Evolutionary conservation across 2,888 invertebrate genomes (phyloP).

Genomic region (Ischnus inquisitorius): DNA sequence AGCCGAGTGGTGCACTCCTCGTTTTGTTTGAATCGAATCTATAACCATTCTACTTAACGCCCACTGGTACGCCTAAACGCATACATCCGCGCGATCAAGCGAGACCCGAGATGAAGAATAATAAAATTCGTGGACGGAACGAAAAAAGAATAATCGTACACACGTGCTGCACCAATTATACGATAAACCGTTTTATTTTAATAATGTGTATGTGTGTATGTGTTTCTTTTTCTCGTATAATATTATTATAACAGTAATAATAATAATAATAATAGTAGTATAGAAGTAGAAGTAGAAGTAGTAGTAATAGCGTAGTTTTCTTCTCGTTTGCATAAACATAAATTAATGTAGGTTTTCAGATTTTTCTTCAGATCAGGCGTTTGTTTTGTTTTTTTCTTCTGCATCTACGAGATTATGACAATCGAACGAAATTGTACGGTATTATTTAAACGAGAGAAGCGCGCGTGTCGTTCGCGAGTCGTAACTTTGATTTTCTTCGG

Average conservation of each 20-base stretch:
- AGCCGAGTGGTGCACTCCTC: slow-evolving; percentile 10
- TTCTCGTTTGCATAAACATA: slow-evolving; percentile 65
- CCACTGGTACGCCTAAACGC: background rate
- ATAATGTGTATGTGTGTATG: slow-evolving; percentile 79
- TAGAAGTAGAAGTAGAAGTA: slow-evolving; percentile 62
- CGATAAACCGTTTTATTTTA: slow-evolving; percentile 82
- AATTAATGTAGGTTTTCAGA: slow-evolving; percentile 47
- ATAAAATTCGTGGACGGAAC: slow-evolving; percentile 20
- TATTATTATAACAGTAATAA: slow-evolving; percentile 71
- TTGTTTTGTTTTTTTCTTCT: slow-evolving; percentile 32
- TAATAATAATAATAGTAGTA: slow-evolving; percentile 62
- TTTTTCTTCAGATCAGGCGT: slow-evolving; percentile 4
- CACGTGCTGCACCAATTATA: slow-evolving; percentile 61
- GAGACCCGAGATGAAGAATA: too few species aligned
- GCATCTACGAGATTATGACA: slow-evolving; percentile 45
- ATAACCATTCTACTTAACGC: background rate
- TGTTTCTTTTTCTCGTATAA: slow-evolving; percentile 73
- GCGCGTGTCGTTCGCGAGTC: slow-evolving; percentile 33
- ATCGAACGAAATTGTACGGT: slow-evolving; percentile 58
- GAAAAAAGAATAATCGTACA: slow-evolving; percentile 35
- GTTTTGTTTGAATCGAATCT: slow-evolving; percentile 25
- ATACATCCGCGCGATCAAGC: background rate
- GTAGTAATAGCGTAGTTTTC: slow-evolving; percentile 66
- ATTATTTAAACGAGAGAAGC: slow-evolving; percentile 67
- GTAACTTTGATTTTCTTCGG: slow-evolving; percentile 29